phyloP scores from a whole-genome alignment of 2,888 invertebrate species.

The Tridacna gigas region DNA sequence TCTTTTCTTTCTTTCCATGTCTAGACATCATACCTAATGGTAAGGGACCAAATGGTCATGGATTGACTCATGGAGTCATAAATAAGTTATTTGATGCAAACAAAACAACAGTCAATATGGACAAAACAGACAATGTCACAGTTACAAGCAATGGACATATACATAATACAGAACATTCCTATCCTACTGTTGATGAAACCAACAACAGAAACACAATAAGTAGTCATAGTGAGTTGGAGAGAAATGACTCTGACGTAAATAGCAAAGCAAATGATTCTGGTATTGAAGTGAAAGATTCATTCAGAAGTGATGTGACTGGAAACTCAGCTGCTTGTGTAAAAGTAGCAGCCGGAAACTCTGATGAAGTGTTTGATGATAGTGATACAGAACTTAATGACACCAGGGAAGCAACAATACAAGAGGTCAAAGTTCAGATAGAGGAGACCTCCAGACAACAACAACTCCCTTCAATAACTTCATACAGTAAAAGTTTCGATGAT shows the following conservation, averaged over 20 bases:
- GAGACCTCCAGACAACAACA: conserved; percentile 53
- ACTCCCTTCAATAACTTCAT: conserved; percentile 53
- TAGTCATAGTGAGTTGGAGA: conserved; percentile 35
- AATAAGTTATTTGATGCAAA: conserved; percentile 7
- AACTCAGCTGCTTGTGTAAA: background rate
- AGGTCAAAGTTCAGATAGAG: conserved; percentile 67
- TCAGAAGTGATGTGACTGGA: conserved; percentile 41
- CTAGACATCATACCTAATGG: conserved; percentile 27
- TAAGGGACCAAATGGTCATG: background rate
- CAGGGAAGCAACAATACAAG: conserved; percentile 44
- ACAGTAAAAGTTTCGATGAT: conserved; percentile 32
- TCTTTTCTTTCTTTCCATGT: background rate
- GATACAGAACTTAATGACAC: conserved; percentile 50
- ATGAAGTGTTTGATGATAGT: conserved; percentile 60
- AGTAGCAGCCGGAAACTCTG: conserved; percentile 18
- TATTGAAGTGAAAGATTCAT: conserved; percentile 55
- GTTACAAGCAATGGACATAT: conserved; percentile 1
- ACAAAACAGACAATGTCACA: conserved; percentile 4
- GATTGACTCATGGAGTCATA: conserved; percentile 2
- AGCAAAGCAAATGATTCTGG: conserved; percentile 58
- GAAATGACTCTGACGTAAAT: conserved; percentile 58
- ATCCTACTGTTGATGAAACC: background rate
- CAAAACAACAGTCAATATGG: background rate
- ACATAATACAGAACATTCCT: background rate
- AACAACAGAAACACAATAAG: background rate